Evolutionary conservation across 2,888 invertebrate genomes (phyloP).

Genomic region (Pycnomerus fuliginosus): DNA sequence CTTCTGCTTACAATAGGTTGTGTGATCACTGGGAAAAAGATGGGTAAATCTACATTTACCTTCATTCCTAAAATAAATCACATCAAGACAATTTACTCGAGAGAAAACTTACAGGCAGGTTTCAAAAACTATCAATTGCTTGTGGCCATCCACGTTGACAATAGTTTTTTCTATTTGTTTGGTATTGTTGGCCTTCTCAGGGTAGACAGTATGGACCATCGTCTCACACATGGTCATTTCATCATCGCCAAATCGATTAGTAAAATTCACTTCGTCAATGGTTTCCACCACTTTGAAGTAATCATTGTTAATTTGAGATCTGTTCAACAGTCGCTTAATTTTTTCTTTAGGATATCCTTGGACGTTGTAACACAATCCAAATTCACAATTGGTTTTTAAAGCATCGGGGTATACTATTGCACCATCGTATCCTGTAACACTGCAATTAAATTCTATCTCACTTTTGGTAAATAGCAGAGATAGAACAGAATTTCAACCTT

Average conservation of each 20-base stretch:
- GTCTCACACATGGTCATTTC: conserved; percentile 37
- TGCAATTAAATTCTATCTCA: too few species aligned
- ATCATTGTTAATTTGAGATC: conserved; percentile 21
- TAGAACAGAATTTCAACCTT: too few species aligned
- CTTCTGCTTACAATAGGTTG: conserved; percentile 61
- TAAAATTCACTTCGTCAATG: conserved; percentile 13
- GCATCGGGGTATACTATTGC: conserved; percentile 12
- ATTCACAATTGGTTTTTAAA: conserved; percentile 23
- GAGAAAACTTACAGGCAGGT: conserved; percentile 62
- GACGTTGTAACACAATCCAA: conserved; percentile 49
- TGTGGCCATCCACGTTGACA: conserved; percentile 63
- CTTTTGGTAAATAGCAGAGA: too few species aligned
- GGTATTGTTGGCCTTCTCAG: conserved; percentile 59
- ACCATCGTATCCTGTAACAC: conserved; percentile 5
- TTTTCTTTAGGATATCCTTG: conserved; percentile 51
- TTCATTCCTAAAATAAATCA: conserved; percentile 27
- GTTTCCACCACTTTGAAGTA: conserved; percentile 24
- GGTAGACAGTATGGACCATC: conserved; percentile 57
- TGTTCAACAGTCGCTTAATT: conserved; percentile 39
- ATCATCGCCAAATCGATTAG: conserved; percentile 26
- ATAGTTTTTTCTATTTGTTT: conserved; percentile 64
- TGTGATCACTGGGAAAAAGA: conserved; percentile 54
- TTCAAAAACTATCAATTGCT: conserved; percentile 72
- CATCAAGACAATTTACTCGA: conserved; percentile 5
- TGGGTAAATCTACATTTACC: conserved; percentile 34